These are phyloP conservation scores for Abramis brama DNA, from an alignment of 2,113 vertebrate species.

Conservation along the genomic window DNA sequence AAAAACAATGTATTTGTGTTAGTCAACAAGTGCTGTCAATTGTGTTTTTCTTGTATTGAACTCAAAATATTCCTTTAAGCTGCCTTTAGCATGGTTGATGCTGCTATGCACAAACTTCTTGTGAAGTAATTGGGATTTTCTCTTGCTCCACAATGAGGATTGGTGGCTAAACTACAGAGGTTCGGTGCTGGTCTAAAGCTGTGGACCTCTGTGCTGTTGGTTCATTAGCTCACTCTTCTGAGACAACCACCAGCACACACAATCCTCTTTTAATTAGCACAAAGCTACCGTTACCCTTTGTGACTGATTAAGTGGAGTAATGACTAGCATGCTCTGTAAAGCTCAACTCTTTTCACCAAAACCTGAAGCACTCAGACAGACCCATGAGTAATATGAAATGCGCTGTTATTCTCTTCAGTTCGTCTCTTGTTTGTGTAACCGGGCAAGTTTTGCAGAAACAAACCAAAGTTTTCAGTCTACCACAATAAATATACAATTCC, in stretches of 20 bases:
- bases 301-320: conserved; percentile 41
- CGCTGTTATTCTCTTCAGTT: background rate
- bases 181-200: background rate
- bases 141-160: background rate
- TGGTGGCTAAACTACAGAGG: background rate
- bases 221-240: conserved; percentile 23
- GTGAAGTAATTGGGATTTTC: background rate
- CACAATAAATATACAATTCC: background rate
- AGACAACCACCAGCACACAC: conserved; percentile 12
- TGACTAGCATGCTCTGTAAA: conserved; percentile 6
- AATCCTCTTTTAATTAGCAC: conserved; percentile 38
- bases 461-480: background rate
- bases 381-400: conserved; percentile 26
- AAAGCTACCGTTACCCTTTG: conserved; percentile 18
- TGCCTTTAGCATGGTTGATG: background rate
- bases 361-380: conserved; percentile 18
- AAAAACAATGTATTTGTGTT: background rate
- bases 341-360: conserved; percentile 5
- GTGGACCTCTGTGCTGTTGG: background rate
- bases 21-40: background rate
- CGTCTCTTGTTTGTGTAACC: background rate
- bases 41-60: background rate
- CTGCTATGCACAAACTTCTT: background rate
- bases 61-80: too few species aligned
- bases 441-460: background rate